Percentiles rank a stretch among this genome's conserved stretches.
Evolutionary conservation across 2,888 invertebrate genomes (phyloP).

Genomic region (Pimpla rufipes): DNA sequence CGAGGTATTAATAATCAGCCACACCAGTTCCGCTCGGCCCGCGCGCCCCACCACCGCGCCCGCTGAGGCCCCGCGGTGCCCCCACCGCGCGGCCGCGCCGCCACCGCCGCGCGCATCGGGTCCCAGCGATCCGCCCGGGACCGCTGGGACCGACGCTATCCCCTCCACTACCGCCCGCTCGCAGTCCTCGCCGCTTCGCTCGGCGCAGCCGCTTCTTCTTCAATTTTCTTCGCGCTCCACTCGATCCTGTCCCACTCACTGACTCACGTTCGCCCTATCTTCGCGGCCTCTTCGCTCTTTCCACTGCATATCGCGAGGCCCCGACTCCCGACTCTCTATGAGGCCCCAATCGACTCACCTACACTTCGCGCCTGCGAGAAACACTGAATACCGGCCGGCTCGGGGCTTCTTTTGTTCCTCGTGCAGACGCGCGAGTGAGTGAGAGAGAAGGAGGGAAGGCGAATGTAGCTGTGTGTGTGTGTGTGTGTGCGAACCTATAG

Average conservation of each 20-base stretch:
- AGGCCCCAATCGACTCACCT: constrained; percentile 49
- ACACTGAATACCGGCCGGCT: background rate
- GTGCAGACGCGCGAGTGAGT: constrained; percentile 67
- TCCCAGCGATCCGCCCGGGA: constrained; percentile 6
- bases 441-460: background rate
- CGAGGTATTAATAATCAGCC: constrained; percentile 82
- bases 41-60: constrained; percentile 35
- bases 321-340: background rate
- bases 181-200: background rate
- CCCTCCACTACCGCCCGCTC: constrained; percentile 10
- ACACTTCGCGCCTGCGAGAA: constrained; percentile 7
- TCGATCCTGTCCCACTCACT: background rate
- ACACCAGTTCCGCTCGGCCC: constrained; percentile 60
- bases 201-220: background rate
- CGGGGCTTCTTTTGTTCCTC: constrained; percentile 78
- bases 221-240: constrained; percentile 1
- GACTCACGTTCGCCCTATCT: constrained; percentile 34
- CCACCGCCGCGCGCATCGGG: background rate
- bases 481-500: constrained; percentile 43
- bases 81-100: constrained; percentile 9
- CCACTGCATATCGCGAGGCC: background rate
- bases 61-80: background rate
- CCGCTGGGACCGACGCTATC: constrained; percentile 35
- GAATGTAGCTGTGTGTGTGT: constrained; percentile 9
- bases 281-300: constrained; percentile 47